phyloP scores from a whole-genome alignment of 2,888 invertebrate genomes.

The Lumbricus terrestris region DNA sequence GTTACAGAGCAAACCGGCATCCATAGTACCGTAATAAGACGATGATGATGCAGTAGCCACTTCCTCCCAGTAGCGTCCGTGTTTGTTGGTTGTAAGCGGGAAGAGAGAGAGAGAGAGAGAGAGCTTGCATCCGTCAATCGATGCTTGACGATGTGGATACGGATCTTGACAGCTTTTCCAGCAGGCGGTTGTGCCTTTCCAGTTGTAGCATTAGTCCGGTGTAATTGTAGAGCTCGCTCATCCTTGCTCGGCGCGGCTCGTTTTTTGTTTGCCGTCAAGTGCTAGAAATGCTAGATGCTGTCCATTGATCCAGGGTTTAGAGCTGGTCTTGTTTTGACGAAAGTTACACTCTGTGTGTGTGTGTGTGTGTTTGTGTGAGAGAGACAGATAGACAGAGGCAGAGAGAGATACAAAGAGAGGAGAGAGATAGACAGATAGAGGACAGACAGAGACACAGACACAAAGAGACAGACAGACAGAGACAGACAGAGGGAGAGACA shows the following conservation, averaged over 20 bases:
- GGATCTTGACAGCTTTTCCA: not conserved
- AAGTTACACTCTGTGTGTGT: not conserved
- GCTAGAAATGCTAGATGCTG: not conserved
- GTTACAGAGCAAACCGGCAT: not conserved
- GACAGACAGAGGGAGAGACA: too few species aligned
- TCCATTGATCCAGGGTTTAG: not conserved
- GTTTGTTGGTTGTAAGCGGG: not conserved
- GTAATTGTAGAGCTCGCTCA: not conserved
- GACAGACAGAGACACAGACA: too few species aligned
- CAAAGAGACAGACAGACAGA: too few species aligned
- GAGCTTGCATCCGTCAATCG: not conserved
- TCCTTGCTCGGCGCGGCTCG: not conserved
- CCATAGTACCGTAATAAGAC: not conserved
- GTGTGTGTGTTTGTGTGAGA: not conserved
- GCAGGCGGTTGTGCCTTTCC: not conserved
- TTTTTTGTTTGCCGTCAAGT: not conserved
- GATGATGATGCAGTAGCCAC: not conserved
- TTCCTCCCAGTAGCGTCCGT: not conserved
- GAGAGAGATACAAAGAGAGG: too few species aligned
- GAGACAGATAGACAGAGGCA: too few species aligned
- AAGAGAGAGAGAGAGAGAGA: too few species aligned
- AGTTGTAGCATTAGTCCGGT: not conserved
- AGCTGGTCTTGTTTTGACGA: not conserved
- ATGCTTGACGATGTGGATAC: not conserved
- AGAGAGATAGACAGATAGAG: too few species aligned